Base-by-base conservation (phyloP, 2,888 invertebrate species). In the Barypeithes pellucidus region DNA sequence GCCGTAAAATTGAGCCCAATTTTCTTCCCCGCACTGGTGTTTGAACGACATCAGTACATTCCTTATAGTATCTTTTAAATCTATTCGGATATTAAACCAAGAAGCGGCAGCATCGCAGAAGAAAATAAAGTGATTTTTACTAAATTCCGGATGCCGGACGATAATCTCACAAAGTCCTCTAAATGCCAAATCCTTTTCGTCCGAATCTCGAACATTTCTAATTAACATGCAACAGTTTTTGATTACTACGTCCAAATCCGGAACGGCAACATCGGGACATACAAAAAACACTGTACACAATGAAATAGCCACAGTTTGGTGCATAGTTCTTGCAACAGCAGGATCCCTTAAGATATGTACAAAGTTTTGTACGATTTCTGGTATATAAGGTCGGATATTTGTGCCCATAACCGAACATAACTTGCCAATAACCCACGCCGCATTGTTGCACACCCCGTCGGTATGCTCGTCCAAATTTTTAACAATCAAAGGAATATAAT, bases 21-120 rank as follows among this genome's bases (percentile, higher is more conserved):
- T 96, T 82, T 96, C 96, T 77, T 97, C 96, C 76, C 98, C 98
- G 75, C 95, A 95, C 88, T 99, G 97, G 83, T 93, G 93, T 88
- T 97, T 98, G 87, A 99, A 98, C 63, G 96, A 96, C 87, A 95
- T 94, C 78, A 99, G 89, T 83, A 99, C 99, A 94, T 95, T 85
- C 39, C 83, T 78, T 41, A 99, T 98, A 94, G 96, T 97, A 82
- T 97, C 96, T 88, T 97, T 98, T 71, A 99, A 90, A 85, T 99
- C 98, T 8, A 97, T 95, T 80, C 93, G 93, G 54, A 94, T 91
- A 22, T 81, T 80, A 60, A 83, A 82, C 99, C 99, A 99, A 1
- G 98, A 99, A 20, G 98, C 99, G 39, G 99, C 95, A 7, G 99
- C 99, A 89, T 99, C 99, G 87, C 99, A 99, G 89, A 99, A 98